phyloP scores from a whole-genome alignment of 2,888 invertebrate species.

The Chorisops tibialis region DNA sequence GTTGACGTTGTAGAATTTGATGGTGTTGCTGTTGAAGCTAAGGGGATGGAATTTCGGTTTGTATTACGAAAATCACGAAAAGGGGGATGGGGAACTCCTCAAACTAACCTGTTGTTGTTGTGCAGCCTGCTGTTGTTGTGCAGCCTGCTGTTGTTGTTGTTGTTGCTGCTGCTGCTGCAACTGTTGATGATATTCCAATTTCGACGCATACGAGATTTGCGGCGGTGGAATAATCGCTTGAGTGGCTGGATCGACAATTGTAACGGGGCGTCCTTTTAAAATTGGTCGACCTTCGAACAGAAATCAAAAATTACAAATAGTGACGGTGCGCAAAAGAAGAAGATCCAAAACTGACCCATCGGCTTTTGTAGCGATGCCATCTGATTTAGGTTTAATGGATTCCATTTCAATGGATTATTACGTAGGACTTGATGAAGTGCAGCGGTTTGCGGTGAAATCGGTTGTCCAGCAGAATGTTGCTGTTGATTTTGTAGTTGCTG shows the following conservation, averaged over 20 bases:
- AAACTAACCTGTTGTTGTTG: not conserved
- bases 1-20: slow-evolving; percentile 36
- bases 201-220: slow-evolving; percentile 39
- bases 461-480: not conserved
- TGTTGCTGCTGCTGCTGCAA: slow-evolving; percentile 44
- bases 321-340: not conserved
- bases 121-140: slow-evolving; percentile 38
- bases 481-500: not conserved
- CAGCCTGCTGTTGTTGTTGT: slow-evolving; percentile 44
- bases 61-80: not conserved
- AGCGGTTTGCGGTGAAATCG: slow-evolving; percentile 20
- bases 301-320: not conserved
- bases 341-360: not conserved
- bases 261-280: slow-evolving; percentile 43
- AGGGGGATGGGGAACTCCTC: no score
- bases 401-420: slow-evolving; percentile 33
- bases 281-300: slow-evolving; percentile 47
- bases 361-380: slow-evolving; percentile 20
- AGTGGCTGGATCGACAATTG: slow-evolving; percentile 11
- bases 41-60: not conserved
- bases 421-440: slow-evolving; percentile 35
- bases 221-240: slow-evolving; percentile 26
- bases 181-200: slow-evolving; percentile 45
- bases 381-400: slow-evolving; percentile 27
- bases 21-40: slow-evolving; percentile 46